These are phyloP conservation scores for Anoplophora glabripennis DNA, from an alignment of 1,140 invertebrate species.

Conservation along the genomic window DNA sequence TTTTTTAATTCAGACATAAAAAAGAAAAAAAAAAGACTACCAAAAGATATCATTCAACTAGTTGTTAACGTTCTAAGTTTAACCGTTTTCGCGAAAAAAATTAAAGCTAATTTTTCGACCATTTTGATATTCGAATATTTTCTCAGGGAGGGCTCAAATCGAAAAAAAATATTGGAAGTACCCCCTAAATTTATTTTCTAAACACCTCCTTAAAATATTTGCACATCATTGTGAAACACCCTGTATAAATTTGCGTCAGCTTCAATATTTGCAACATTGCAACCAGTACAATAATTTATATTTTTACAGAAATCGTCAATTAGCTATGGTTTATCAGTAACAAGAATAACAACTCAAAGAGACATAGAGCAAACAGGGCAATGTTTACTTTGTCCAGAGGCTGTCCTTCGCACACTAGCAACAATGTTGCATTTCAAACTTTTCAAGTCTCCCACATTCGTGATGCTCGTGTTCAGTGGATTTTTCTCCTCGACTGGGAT, in stretches of 20 bases:
- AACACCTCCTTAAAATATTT: background rate
- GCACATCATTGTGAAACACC: no score
- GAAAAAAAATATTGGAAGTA: no score
- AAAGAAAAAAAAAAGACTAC: no score
- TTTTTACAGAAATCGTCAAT: background rate
- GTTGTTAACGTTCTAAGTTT: background rate
- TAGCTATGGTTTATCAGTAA: conserved; percentile 76
- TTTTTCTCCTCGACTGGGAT: conserved; percentile 90
- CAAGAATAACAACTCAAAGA: conserved; percentile 70
- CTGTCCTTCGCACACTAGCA: conserved; percentile 66
- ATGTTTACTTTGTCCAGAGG: conserved; percentile 71
- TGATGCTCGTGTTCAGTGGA: conserved; percentile 79
- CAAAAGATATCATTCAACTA: background rate
- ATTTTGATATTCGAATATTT: no score
- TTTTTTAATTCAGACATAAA: no score
- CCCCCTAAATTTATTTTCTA: no score
- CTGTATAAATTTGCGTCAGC: no score
- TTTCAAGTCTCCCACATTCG: conserved; percentile 81
- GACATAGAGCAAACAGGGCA: conserved; percentile 63
- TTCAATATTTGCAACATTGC: no score
- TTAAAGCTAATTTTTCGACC: no score
- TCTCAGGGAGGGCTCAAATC: no score
- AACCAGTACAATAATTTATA: no score
- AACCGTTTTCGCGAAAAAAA: no score
- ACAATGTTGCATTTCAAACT: conserved; percentile 84